Evolutionary conservation across 2,113 vertebrate genomes (phyloP), one percentile per base, ranked within the genome.

Genomic region (Eleginops maclovinus): DNA sequence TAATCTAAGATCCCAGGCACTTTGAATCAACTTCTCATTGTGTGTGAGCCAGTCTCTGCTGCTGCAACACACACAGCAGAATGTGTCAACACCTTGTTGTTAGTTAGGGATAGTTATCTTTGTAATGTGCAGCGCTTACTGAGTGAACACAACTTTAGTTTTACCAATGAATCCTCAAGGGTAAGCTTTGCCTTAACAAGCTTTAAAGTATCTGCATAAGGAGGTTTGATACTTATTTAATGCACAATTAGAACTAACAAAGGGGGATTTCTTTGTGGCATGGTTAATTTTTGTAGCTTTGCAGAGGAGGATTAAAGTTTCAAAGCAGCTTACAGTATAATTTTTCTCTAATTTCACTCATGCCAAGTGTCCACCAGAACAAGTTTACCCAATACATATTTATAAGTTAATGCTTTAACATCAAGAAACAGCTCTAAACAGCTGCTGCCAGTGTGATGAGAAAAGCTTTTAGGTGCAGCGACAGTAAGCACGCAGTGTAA

Each of bases 1-100:
- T 46, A 50, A 72, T 50, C 61, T 80, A 44, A 74, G 66, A 70
- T 80, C 70, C 73, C 56, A 86, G 86, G 74, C 77, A 47, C 22
- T 26, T 17, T 26, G 12, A 58, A 49, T 65, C 31, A 31, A 21
- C 9, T 16, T 51, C 43, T 72, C 24, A 36, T 62, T 80, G 49
- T 67, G 15, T 22, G 4, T 72, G 62, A 74, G 49, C 60, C 22
- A 9, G 28, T 22, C 12, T 22, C 59, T 49, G 71, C 55, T 46
- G 16, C 55, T 47, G n/a, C n/a, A n/a, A n/a, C n/a, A 53, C 58
- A 55, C 12, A 21, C 60, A 59, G 67, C 28, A 22, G 1, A 14
- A 63, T 1, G 9, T 14, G 24, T 56, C 24, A 2, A n/a, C 51
- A 59, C 50, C 43, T 1, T 46, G 53, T 5, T 44, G 36, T 66